Evolutionary conservation across 1,140 invertebrate species (phyloP), one percentile per base, ranked within the genome.

Genomic region (Cyclina sinensis): DNA sequence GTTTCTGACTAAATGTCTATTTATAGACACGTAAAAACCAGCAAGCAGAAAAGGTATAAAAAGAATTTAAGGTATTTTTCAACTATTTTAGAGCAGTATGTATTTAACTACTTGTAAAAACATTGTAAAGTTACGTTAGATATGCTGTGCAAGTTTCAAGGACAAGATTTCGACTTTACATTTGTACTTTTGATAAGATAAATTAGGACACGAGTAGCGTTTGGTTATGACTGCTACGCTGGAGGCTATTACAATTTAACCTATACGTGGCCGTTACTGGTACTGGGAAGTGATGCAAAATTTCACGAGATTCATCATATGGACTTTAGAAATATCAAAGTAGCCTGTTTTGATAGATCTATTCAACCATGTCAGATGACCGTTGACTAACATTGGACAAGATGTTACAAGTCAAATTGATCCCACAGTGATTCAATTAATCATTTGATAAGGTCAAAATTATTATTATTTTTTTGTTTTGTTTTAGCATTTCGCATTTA

Each of bases 1-100:
- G 65, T 35, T 70, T 35, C 65, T 70, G 65, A 70, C n/a, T 70
- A 30, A 70, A 39, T n/a, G 18, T 70, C 21, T 70, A 70, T 70
- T 70, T 70, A 21, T 37, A 39, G 65, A 70, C 32, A 16, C 14
- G 65, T 30, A n/a, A 39, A 70, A 70, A 70, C 35, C 65, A 27
- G 32, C 21, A 12, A 11, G 65, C 32, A 30, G 27, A 30, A 65
- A 32, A 12, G 54, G 9, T n/a, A 7, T n/a, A 59, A 5, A n/a
- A n/a, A n/a, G 5, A n/a, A 59, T n/a, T n/a, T 11, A 24, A 59
- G 5, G 5, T n/a, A n/a, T n/a, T n/a, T n/a, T n/a, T n/a, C n/a
- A 59, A 59, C 9, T n/a, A n/a, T 46, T 59, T 5, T n/a, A 59
- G 16, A 59, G 5, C 9, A n/a, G n/a, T 59, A 59, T 59, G n/a